Percentiles rank a stretch among this genome's conserved stretches.
These are phyloP conservation scores for Eumaeus atala DNA, from an alignment of 1,140 invertebrate species.

Conservation along the genomic window DNA sequence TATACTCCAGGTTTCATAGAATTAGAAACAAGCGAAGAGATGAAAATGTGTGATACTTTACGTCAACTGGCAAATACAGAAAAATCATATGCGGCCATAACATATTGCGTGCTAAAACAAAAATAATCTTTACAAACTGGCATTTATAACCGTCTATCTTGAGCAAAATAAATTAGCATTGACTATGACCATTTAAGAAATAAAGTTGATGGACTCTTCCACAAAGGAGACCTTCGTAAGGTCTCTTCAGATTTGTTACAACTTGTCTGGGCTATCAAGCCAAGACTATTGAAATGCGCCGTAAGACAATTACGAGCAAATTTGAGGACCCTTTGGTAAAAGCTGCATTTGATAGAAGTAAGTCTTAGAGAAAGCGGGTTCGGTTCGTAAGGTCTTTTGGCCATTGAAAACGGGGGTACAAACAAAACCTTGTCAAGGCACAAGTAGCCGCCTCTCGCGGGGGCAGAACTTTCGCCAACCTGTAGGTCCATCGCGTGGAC, in stretches of 20 bases:
- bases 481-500: too few species aligned
- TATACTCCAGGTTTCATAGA: conserved; percentile 26
- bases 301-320: conserved; percentile 19
- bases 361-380: conserved; percentile 22
- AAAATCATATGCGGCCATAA: conserved; percentile 23
- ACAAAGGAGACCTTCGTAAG: conserved; percentile 19
- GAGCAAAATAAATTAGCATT: conserved; percentile 9
- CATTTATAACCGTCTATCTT: conserved; percentile 12
- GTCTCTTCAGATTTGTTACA: conserved; percentile 22
- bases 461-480: too few species aligned
- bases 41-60: conserved; percentile 15
- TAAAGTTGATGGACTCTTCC: conserved; percentile 19
- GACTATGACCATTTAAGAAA: not conserved
- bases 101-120: conserved; percentile 29
- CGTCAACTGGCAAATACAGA: conserved; percentile 19
- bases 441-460: too few species aligned
- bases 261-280: conserved; percentile 25
- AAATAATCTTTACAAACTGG: conserved; percentile 17
- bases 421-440: too few species aligned
- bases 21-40: conserved; percentile 23
- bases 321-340: conserved; percentile 20
- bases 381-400: conserved; percentile 21
- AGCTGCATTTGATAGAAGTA: conserved; percentile 17
- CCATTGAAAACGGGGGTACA: not conserved
- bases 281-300: conserved; percentile 21